Evolutionary conservation across 2,113 vertebrate species (phyloP), one percentile per base, ranked within the genome.

Genomic region (Pogona vitticeps): DNA sequence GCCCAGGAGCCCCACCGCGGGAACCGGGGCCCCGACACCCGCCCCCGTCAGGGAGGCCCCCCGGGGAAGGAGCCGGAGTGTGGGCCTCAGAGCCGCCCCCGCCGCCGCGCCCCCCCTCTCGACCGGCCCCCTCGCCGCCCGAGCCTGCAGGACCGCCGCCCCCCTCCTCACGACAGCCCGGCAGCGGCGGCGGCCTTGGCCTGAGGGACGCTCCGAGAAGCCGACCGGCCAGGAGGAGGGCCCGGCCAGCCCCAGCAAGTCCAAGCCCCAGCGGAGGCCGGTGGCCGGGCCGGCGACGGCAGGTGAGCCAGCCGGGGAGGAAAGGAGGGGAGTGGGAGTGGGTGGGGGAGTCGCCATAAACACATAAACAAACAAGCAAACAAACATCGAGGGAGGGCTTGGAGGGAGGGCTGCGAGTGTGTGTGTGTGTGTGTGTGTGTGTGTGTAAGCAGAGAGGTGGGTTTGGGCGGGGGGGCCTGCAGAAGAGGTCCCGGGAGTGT

Each of bases 11-110:
- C 85, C 82, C 58, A 9, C 81, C 86, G 36, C 86, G 88, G 92
- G 81, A 91, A 70, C 90, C 92, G 88, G 92, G 92, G 88, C 91
- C 91, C 92, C 90, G 65, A 52, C 81, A 59, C 79, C 80, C 63
- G 79, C 61, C 2, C 3, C 59, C 20, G 36, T n/a, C 80, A 26
- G 36, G 2, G 2, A 21, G 33, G 10, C 12, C 73, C 59, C 3
- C 59, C 59, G 17, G 21, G 21, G 21, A 2, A 67, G 65, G 23
- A 26, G 63, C 63, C n/a, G 7, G 23, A 52, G 46, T 31, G 31
- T 15, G 42, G 28, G 9, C 40, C 26, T 14, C 42, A 26, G 52
- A 76, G 26, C 40, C 75, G 26, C 40, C 75, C 52, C 75, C 52
- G 75, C 52, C 75, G 52, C 31, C 46, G 46, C 75, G 46, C 31